Evolutionary conservation across 1,140 invertebrate genomes (phyloP).

Genomic region (Goniozus legneri): DNA sequence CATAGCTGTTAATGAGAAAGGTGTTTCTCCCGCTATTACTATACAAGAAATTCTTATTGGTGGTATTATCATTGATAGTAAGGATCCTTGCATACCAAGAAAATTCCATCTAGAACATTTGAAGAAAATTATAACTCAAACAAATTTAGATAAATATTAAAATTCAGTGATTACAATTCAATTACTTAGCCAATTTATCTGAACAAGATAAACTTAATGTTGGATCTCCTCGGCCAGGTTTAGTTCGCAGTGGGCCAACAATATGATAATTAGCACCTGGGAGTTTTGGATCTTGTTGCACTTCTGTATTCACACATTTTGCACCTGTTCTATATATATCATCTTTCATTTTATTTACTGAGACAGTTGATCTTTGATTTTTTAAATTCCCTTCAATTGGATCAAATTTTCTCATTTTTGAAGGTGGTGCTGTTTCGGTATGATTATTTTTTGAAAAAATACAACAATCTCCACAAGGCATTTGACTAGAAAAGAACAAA

Average conservation of each 20-base stretch:
- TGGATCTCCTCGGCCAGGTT: conserved; percentile 87
- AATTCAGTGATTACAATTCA: neutral
- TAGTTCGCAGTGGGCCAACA: conserved; percentile 75
- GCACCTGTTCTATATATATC: conserved; percentile 85
- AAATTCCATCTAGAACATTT: conserved; percentile 70
- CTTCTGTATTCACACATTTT: conserved; percentile 67
- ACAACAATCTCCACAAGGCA: conserved; percentile 93
- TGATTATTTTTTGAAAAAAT: conserved; percentile 65
- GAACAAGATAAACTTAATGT: conserved; percentile 90
- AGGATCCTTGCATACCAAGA: conserved; percentile 76
- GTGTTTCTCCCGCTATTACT: conserved; percentile 67
- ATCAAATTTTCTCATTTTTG: conserved; percentile 29
- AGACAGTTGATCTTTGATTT: neutral
- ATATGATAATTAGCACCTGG: conserved; percentile 67
- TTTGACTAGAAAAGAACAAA: conserved; percentile 83
- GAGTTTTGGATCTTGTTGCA: conserved; percentile 55
- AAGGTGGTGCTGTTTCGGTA: conserved; percentile 6
- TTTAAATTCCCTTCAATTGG: conserved; percentile 26
- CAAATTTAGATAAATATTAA: neutral
- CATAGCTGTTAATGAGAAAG: conserved; percentile 63
- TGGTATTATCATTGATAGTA: conserved; percentile 69
- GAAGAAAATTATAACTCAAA: neutral
- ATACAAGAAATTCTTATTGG: conserved; percentile 71
- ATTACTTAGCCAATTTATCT: conserved; percentile 76
- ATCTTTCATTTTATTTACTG: neutral